A percentile compares a stretch with the other conserved stretches of the same genome.
Conservation (phyloP, 2,113 vertebrate genomes). For the Myanophis thanlyinensis region DNA sequence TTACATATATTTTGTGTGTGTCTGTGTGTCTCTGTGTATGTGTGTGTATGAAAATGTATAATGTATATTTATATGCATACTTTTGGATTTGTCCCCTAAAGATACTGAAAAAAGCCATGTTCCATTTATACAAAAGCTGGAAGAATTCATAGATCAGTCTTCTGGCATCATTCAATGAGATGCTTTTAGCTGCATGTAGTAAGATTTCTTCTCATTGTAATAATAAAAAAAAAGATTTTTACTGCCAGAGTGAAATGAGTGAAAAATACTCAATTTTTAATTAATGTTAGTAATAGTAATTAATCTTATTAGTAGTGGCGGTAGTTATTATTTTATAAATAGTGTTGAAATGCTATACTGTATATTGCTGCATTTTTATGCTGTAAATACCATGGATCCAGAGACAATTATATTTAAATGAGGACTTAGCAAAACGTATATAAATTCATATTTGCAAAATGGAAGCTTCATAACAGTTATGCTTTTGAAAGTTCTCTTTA, state of each 20-base stretch:
- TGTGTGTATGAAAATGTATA: no score
- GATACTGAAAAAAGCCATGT: background rate
- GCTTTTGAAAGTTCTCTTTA: background rate
- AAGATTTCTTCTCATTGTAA: background rate
- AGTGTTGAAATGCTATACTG: background rate
- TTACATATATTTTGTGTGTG: background rate
- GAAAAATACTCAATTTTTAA: background rate
- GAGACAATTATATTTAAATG: fast-evolving
- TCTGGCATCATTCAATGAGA: background rate
- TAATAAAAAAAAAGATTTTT: background rate
- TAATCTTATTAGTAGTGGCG: background rate
- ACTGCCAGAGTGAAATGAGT: background rate
- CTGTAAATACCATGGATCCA: background rate
- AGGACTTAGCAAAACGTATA: background rate
- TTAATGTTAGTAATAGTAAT: background rate
- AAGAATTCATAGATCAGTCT: fast-evolving
- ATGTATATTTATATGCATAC: no score
- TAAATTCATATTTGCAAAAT: conserved; percentile 42
- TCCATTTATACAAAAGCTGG: background rate
- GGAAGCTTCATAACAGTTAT: background rate
- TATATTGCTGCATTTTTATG: background rate
- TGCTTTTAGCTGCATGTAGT: background rate
- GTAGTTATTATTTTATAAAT: background rate
- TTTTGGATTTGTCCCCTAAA: background rate
- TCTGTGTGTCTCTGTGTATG: background rate